A percentile compares a stretch with the other conserved stretches of the same genome.
phyloP scores from a whole-genome alignment of 2,888 invertebrate species.

The Caenorhabditis sulstoni region DNA sequence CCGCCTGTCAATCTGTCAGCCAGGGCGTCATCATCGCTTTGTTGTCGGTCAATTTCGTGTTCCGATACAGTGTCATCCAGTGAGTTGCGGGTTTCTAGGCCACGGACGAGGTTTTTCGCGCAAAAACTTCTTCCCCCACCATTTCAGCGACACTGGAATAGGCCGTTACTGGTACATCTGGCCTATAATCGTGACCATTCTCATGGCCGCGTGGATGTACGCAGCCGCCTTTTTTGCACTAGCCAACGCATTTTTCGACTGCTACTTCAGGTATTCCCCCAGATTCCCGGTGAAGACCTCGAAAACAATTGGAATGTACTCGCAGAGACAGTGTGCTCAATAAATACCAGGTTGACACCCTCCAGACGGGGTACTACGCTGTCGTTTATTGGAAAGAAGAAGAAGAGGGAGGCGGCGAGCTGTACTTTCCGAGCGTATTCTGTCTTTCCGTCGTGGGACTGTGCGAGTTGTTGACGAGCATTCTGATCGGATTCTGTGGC shows the following conservation, averaged over 20 bases:
- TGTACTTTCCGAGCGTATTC: constrained; percentile 25
- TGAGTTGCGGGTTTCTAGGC: no score
- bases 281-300: no score
- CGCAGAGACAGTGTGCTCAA: constrained; percentile 16
- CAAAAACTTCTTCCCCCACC: no score
- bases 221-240: constrained; percentile 1
- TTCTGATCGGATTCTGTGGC: constrained; percentile 13
- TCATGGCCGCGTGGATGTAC: constrained; percentile 3
- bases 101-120: not conserved
- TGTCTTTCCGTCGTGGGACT: constrained; percentile 14
- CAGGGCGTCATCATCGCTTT: constrained; percentile 29
- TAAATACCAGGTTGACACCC: constrained; percentile 13
- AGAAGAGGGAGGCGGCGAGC: not conserved
- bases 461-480: constrained; percentile 8
- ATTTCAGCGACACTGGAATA: not conserved
- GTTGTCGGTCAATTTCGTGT: constrained; percentile 33
- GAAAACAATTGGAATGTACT: no score
- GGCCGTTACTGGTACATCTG: constrained; percentile 17
- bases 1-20: constrained; percentile 18
- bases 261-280: constrained; percentile 14
- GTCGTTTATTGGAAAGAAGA: constrained; percentile 18
- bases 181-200: not conserved
- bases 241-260: constrained; percentile 5
- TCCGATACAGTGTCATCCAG: constrained; percentile 21
- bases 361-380: constrained; percentile 22